These are phyloP conservation scores for Ennomos erosarius DNA, from an alignment of 2,888 invertebrate genomes.

Conservation along the genomic window DNA sequence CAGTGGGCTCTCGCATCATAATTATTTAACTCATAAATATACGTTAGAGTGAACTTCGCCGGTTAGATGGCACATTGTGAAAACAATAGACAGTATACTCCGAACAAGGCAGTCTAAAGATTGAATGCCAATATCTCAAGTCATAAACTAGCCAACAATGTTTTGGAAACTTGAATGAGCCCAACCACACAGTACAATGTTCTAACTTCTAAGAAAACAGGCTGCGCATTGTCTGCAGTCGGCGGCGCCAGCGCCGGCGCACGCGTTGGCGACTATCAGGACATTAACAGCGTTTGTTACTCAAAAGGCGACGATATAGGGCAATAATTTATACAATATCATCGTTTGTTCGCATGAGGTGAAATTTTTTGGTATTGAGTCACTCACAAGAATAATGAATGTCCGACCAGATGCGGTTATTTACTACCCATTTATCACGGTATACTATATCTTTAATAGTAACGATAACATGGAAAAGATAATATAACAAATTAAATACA, in stretches of 20 bases:
- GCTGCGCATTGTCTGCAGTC: conserved; percentile 44
- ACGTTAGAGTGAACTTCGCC: background rate
- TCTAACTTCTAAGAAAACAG: conserved; percentile 46
- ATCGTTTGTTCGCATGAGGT: conserved; percentile 38
- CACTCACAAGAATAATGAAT: conserved; percentile 15
- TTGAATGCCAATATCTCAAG: conserved; percentile 42
- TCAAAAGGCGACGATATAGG: conserved; percentile 39
- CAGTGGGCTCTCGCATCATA: too few relatives aligned
- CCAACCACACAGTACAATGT: conserved; percentile 24
- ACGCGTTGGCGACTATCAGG: conserved; percentile 37
- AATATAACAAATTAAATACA: too few relatives aligned
- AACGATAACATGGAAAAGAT: too few relatives aligned
- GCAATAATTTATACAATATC: conserved; percentile 38
- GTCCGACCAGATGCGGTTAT: too few relatives aligned
- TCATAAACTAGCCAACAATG: conserved; percentile 52
- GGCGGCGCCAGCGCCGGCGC: conserved; percentile 38
- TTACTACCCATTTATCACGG: too few relatives aligned
- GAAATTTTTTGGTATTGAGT: conserved; percentile 30
- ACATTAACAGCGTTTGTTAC: conserved; percentile 39
- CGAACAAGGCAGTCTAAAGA: conserved; percentile 33
- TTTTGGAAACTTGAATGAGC: conserved; percentile 46
- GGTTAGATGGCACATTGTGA: conserved; percentile 2
- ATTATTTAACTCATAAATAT: background rate
- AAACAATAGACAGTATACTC: conserved; percentile 18
- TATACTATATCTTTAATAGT: too few relatives aligned